Evolutionary conservation across 2,797 vertebrate genomes (phyloP), one percentile per base, ranked within the genome.

Genomic region (Phalloptychus januarius): DNA sequence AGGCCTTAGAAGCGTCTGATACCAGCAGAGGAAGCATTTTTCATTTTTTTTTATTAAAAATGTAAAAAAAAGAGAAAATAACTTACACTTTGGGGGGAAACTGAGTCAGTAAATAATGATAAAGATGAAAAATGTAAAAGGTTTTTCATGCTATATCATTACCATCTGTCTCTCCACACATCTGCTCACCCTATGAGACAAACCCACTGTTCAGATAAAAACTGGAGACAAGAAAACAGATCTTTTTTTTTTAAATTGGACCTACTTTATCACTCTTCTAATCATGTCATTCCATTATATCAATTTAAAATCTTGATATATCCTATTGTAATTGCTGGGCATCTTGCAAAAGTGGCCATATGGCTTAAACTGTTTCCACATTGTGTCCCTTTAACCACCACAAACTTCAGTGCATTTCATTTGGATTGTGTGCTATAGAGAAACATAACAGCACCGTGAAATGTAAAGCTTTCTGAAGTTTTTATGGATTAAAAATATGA

Each of bases 171-270:
- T 72, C 79, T 79, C 71, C 48, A 74, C 65, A 81, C 78, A 85
- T 85, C 75, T 88, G 85, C n/a, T 50, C 45, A 54, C 2, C 5
- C 67, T 44, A 25, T 11, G 16, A 84, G 42, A 69, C 23, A 7
- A 7, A 75, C 31, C 20, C 54, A 54, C 31, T 28, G 52, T 11
- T 31, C 42, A 50, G 40, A 81, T 71, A 54, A 79, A 56, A 85
- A 54, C 3, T 18, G 52, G 63, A 74, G 77, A 72, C n/a, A 45
- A 54, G 33, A 2, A 36, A 1, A 2, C 74, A 67, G 83, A 78
- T 79, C 79, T 25, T 82, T 79, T 77, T 25, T 82, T 79, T 77
- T 85, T 81, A 83, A 76, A 78, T 52, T 71, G 86, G 81, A 84
- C 23, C 36, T 67, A 67, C 38, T 40, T 38, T 25, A 25, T 40